Percentiles rank a stretch among this genome's conserved stretches.
Conservation (phyloP, 2,113 vertebrate species). For the Entosphenus tridentatus region DNA sequence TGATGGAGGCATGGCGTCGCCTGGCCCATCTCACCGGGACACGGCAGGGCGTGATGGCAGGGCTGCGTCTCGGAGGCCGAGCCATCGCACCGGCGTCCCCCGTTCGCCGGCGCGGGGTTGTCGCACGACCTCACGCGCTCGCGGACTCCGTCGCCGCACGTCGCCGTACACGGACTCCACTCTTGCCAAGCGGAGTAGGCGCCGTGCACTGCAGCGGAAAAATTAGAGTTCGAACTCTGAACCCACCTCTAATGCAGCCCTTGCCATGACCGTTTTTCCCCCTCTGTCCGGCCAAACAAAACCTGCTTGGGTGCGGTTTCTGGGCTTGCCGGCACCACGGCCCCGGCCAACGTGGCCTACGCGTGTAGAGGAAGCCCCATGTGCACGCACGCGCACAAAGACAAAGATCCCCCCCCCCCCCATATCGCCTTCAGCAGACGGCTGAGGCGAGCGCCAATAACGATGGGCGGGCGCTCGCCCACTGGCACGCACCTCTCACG, state of each 20-base stretch:
- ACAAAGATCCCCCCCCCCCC: no score
- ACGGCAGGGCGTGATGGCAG: slow-evolving; percentile 28
- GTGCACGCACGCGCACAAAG: no score
- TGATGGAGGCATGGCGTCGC: no score
- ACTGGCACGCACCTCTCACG: slow-evolving; percentile 27
- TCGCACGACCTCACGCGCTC: slow-evolving; percentile 4
- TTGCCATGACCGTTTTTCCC: no score
- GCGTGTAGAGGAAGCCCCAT: no score
- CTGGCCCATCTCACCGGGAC: slow-evolving; percentile 36
- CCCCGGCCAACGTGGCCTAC: no score
- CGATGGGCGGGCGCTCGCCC: no score
- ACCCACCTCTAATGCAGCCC: background rate
- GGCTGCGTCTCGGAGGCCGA: slow-evolving; percentile 3
- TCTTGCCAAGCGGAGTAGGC: slow-evolving; percentile 1
- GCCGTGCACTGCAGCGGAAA: slow-evolving; percentile 6
- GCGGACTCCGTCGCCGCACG: background rate
- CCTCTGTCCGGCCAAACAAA: no score
- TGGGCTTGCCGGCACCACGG: no score
- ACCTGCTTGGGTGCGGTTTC: no score
- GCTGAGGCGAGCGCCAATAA: no score
- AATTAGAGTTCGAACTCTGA: background rate
- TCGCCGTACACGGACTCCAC: slow-evolving; percentile 7
- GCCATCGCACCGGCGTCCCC: background rate
- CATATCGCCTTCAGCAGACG: no score
- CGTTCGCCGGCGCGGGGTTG: slow-evolving; percentile 1